Base-by-base conservation (phyloP, 92 coral and sea anemone genomes). In the Pocillopora meandrina region DNA sequence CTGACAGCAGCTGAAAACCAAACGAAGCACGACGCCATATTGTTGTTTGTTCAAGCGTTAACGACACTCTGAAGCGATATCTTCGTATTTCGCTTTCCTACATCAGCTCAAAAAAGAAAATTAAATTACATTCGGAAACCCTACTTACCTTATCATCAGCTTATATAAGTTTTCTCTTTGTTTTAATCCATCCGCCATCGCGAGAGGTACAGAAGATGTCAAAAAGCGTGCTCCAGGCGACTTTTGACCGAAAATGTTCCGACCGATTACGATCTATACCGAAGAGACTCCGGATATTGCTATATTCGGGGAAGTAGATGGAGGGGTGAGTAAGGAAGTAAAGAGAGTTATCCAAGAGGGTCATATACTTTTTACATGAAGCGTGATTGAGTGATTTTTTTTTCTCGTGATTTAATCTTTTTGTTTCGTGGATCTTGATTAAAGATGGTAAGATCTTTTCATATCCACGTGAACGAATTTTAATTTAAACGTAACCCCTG, bases 101-200 rank as follows among this genome's bases (percentile, higher is more conserved):
- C 12, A 36, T 14, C 14, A n/a, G 1, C 1, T 12, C 65, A 76
- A 42, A 16, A 12, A 31, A 5, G 1, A 68, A 34, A 17, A 20
- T 4, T 57, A 12, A 2, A 74, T 61, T 2, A 1, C 18, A 21
- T 21, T 20, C 14, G 5, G 0, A 20, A 59, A 21, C 11, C 34
- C 65, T 58, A 16, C 80, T 67, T 87, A 96, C 98, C 98, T 96
- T 75, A 96, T 96, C 77, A 96, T 96, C 56, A 96, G 93, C 86
- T 93, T 94, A 76, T 96, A 96, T 12, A 96, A 90, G 78, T 90
- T 96, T 85, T 96, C 98, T 58, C 98, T 86, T 75, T 94, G 94
- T 81, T 94, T 90, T 56, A 96, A 84, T 47, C 92, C 89, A 82
- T 95, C 94, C 75, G 90, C 93, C 98, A 96, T 94, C 1, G 65